Conservation (phyloP, 2,113 vertebrate genomes). For the Plectropomus leopardus region DNA sequence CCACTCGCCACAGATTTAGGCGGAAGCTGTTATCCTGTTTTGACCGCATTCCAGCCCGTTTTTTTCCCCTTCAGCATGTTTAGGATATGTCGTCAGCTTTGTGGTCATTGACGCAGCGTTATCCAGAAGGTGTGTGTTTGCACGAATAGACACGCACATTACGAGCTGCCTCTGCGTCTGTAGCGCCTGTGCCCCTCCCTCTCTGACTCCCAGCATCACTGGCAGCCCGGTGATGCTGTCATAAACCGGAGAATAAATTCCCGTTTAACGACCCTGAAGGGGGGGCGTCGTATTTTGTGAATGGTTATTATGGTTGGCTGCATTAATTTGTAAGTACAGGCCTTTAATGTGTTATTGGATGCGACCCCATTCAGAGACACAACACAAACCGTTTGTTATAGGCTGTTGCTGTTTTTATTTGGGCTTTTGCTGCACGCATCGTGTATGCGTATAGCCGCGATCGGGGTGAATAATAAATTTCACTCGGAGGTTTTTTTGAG, state of each 20-base stretch:
- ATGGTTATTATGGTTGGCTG: conserved; percentile 26
- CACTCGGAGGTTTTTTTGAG: conserved; percentile 1
- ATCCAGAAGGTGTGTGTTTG: conserved; percentile 46
- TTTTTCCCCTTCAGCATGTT: neutral
- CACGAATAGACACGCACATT: conserved; percentile 22
- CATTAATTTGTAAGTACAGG: conserved; percentile 17
- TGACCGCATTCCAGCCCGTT: neutral
- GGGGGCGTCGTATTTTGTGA: conserved; percentile 35
- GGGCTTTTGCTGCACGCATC: neutral
- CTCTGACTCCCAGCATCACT: conserved; percentile 64
- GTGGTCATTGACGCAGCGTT: conserved; percentile 59
- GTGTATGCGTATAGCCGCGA: neutral
- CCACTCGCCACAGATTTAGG: neutral
- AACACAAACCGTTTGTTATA: neutral
- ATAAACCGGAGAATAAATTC: conserved; percentile 53
- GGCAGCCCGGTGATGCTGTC: conserved; percentile 55
- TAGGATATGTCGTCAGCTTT: conserved; percentile 8
- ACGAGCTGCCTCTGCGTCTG: conserved; percentile 56
- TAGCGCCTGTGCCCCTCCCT: conserved; percentile 54
- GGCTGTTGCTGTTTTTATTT: neutral
- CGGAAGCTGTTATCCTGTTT: neutral
- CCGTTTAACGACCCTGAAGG: conserved; percentile 45
- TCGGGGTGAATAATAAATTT: conserved; percentile 18
- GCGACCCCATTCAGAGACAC: neutral
- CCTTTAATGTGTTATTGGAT: neutral